Base-by-base conservation (phyloP, 2,113 vertebrate genomes). In the Otolemur garnettii region DNA sequence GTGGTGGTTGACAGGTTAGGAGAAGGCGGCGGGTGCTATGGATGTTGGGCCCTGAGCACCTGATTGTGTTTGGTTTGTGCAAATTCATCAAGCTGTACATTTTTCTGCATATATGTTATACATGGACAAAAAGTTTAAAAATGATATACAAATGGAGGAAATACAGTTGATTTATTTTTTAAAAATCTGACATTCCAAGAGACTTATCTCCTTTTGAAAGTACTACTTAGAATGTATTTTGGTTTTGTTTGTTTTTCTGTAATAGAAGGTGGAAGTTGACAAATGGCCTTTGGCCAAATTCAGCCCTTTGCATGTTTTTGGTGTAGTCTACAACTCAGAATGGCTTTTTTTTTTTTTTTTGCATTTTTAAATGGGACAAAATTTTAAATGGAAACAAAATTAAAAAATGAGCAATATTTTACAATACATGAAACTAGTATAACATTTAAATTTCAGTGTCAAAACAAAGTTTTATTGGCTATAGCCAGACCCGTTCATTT, bases 361-460 rank as follows among this genome's bases (percentile, higher is more conserved):
- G 55, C 0, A 90, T 57, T 81, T 87, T 95, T 79, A 75, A 95
- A 59, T 82, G 62, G 24, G 28, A 64, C 62, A 64, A 64, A 28
- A 64, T 64, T 64, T 64, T 64, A 64, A 28, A 13, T 86, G 95
- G 57, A 86, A 78, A 85, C 26, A 92, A 91, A 92, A 92, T 95
- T 5, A 85, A 92, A 93, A 80, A 72, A 91, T 38, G 62, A 74
- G 21, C 21, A 80, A 38, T 80, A 84, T 94, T 95, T 96, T 24
- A n/a, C 88, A 62, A 93, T 14, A 75, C 19, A 72, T 85, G 78
- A 91, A 42, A 91, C 86, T 78, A 11, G 72, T 30, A 90, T 50
- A 18, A 57, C 35, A 75, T 60, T 93, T 26, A 87, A 57, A 81
- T 96, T 85, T 89, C 82, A 78, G 8, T 78, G 5, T 82, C 38